Evolutionary conservation across 2,888 invertebrate genomes (phyloP), one percentile per base, ranked within the genome.

Genomic region (Sisyra nigra): DNA sequence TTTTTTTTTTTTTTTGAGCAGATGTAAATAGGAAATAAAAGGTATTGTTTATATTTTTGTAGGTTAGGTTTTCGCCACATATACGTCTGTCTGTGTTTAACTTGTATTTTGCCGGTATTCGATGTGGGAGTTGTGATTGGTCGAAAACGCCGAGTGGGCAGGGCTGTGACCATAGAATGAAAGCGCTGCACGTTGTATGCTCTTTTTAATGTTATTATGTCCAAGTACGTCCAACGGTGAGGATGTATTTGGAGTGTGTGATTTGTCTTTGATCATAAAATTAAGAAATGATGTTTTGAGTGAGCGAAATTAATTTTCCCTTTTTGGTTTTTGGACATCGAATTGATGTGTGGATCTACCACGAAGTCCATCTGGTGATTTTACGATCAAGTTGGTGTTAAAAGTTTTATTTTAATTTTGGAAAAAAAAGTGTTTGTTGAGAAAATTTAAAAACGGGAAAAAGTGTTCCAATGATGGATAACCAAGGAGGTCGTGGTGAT

Each of bases 401-500:
- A n/a, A n/a, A n/a, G n/a, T 24, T 24, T 24, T 24, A 7, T 11
- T n/a, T 2, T 35, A 13, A 2, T 35, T 35, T 35, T 14, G 5
- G 15, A 34, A 34, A 31, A 31, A 13, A 8, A n/a, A 35, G 35
- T 35, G 35, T 15, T 13, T 15, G 13, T 32, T 32, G 32, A 11
- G 13, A 33, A 38, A 14, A 10, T 11, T 14, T 32, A n/a, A 34
- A n/a, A 18, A 19, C 10, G 10, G 7, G 13, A 19, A 19, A 24
- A 30, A 24, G 15, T 9, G 8, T 31, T 14, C n/a, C 30, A 14
- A 74, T 74, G 66, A 86, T 86, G 86, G 86, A 86, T 76, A 76
- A 80, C 69, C 81, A 84, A 68, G 80, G 84, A 76, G 83, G 84
- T 73, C 74, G 74, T 66, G 79, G 85, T 71, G 86, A 85, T 73